Evolutionary conservation across 1,140 invertebrate genomes (phyloP).

Genomic region (Micrasema minimum): DNA sequence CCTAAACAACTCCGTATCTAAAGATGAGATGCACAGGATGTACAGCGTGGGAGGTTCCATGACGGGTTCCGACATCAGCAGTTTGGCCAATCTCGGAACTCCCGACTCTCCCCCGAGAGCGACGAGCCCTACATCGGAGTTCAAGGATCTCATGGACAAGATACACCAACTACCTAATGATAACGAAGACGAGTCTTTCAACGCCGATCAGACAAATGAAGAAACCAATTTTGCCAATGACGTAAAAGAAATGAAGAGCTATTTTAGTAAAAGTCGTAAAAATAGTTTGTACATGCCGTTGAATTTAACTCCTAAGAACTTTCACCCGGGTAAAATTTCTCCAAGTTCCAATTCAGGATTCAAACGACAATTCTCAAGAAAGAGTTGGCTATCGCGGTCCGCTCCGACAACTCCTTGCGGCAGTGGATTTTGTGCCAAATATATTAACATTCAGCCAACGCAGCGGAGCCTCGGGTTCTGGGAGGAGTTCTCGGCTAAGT

Average conservation of each 20-base stretch:
- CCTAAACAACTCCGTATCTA: conserved; percentile 50
- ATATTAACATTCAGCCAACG: conserved; percentile 65
- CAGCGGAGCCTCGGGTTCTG: conserved; percentile 61
- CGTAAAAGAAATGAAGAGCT: conserved; percentile 59
- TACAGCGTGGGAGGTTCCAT: conserved; percentile 60
- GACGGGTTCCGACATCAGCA: conserved; percentile 74
- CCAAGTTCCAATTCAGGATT: conserved; percentile 46
- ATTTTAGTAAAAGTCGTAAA: conserved; percentile 61
- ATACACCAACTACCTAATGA: conserved; percentile 70
- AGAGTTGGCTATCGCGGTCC: conserved; percentile 75
- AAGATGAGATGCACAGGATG: conserved; percentile 49
- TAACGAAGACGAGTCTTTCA: conserved; percentile 9
- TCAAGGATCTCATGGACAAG: conserved; percentile 74
- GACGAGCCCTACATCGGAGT: conserved; percentile 79
- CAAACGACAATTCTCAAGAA: conserved; percentile 56
- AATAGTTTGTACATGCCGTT: conserved; percentile 71
- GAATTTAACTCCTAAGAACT: conserved; percentile 55
- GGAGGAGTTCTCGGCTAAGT: conserved; percentile 55
- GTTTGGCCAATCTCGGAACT: conserved; percentile 70
- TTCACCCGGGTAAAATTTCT: conserved; percentile 45
- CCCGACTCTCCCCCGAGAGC: conserved; percentile 80
- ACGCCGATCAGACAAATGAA: conserved; percentile 33
- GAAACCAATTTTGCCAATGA: conserved; percentile 54
- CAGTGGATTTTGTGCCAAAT: conserved; percentile 65
- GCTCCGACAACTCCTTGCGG: conserved; percentile 81